These are phyloP conservation scores for Allophyes oxyacanthae DNA, from an alignment of 2,888 invertebrate genomes.

Conservation along the genomic window DNA sequence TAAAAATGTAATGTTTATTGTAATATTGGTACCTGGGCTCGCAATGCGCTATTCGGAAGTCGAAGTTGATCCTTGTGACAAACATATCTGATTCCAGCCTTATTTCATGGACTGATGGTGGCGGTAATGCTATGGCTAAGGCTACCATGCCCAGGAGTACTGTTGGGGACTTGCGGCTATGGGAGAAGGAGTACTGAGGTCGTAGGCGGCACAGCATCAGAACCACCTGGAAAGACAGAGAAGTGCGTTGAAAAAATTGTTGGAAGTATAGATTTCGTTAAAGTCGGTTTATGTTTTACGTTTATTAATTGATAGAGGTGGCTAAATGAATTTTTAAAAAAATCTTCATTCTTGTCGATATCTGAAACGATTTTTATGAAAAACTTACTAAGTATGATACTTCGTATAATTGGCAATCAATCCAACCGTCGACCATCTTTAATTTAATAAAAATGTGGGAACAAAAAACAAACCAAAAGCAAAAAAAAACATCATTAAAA, in stretches of 20 bases:
- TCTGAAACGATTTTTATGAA: slow-evolving; percentile 15
- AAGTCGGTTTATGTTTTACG: too few species aligned
- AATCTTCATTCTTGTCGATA: neutral
- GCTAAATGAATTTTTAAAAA: too few species aligned
- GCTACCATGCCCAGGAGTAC: slow-evolving; percentile 98
- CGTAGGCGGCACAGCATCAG: slow-evolving; percentile 96
- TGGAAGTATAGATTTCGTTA: neutral
- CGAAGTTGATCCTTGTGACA: slow-evolving; percentile 98
- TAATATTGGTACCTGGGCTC: slow-evolving; percentile 95
- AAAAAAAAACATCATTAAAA: slow-evolving; percentile 69
- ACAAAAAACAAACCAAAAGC: slow-evolving; percentile 31
- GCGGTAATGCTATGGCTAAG: slow-evolving; percentile 98
- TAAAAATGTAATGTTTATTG: neutral
- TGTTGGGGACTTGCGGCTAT: slow-evolving; percentile 96
- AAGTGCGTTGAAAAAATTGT: slow-evolving; percentile 30
- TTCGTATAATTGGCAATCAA: too few species aligned
- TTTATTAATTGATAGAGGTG: too few species aligned
- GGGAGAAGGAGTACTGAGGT: slow-evolving; percentile 97
- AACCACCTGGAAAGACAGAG: slow-evolving; percentile 93
- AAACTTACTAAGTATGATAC: neutral
- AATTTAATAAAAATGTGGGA: slow-evolving; percentile 32
- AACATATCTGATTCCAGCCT: slow-evolving; percentile 98
- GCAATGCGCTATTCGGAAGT: slow-evolving; percentile 98
- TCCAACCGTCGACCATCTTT: slow-evolving; percentile 7
- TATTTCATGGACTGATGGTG: slow-evolving; percentile 99